Percentiles rank a stretch among this genome's conserved stretches.
These are phyloP conservation scores for Bucorvus abyssinicus DNA, from an alignment of 2,797 vertebrate genomes.

Conservation along the genomic window DNA sequence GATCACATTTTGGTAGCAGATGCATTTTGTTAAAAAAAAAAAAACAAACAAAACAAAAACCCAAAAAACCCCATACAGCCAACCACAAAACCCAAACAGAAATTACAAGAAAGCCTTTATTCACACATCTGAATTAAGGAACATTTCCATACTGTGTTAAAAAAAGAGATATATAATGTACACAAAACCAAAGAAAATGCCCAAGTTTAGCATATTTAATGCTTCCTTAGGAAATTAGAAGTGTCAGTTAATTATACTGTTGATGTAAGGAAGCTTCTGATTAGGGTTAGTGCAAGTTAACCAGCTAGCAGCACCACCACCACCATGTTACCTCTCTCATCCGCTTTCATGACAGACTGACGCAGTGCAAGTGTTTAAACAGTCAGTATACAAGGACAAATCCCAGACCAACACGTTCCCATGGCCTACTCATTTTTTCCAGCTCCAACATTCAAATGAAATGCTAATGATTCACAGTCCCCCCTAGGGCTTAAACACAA, in stretches of 20 bases:
- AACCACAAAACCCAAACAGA: background rate
- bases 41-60: no score
- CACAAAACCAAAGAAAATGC: background rate
- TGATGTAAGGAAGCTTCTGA: background rate
- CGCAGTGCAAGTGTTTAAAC: background rate
- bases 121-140: slow-evolving; percentile 9
- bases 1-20: slow-evolving; percentile 11
- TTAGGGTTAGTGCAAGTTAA: background rate
- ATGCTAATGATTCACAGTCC: slow-evolving; percentile 6
- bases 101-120: slow-evolving; percentile 1
- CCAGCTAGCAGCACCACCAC: background rate
- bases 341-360: background rate
- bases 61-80: no score
- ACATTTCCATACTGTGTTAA: background rate
- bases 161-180: background rate
- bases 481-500: background rate
- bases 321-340: background rate
- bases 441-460: background rate
- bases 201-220: slow-evolving; percentile 28
- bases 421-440: background rate
- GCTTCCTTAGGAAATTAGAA: slow-evolving; percentile 8
- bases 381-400: background rate
- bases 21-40: background rate
- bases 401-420: background rate
- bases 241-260: background rate